Conservation (phyloP, 2,888 invertebrate genomes). For the Marronus borbonicus region DNA sequence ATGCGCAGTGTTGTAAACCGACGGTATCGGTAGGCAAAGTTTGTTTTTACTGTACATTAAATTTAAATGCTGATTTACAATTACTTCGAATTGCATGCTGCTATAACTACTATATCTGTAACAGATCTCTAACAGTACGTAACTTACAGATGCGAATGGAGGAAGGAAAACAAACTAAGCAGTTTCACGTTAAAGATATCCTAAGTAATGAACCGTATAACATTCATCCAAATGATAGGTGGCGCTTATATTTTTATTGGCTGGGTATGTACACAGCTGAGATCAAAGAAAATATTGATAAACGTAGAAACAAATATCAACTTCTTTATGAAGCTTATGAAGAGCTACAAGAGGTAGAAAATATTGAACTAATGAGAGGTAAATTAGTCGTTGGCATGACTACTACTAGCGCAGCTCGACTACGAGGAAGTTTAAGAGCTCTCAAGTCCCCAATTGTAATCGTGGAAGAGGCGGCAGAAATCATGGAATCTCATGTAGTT, state of each 20-base stretch:
- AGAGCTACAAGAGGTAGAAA: constrained; percentile 71
- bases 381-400: constrained; percentile 82
- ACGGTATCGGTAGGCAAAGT: too few relatives aligned
- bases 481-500: constrained; percentile 88
- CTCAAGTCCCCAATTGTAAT: constrained; percentile 80
- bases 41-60: too few relatives aligned
- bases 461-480: constrained; percentile 93
- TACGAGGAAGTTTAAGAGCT: constrained; percentile 76
- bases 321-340: constrained; percentile 54
- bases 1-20: too few relatives aligned
- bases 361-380: constrained; percentile 73
- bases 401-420: constrained; percentile 82
- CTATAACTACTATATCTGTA: background rate
- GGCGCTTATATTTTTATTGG: constrained; percentile 66
- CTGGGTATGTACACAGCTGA: constrained; percentile 56
- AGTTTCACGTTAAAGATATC: constrained; percentile 11
- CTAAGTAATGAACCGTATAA: constrained; percentile 56
- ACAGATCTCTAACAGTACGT: background rate
- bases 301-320: constrained; percentile 58
- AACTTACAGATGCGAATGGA: constrained; percentile 50
- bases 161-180: constrained; percentile 47
- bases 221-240: constrained; percentile 61
- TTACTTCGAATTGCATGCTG: too few relatives aligned
- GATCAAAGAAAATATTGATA: constrained; percentile 56
- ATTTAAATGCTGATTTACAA: too few relatives aligned